Conservation (phyloP, 2,113 vertebrate species). For the Phylloscopus whistleri region DNA sequence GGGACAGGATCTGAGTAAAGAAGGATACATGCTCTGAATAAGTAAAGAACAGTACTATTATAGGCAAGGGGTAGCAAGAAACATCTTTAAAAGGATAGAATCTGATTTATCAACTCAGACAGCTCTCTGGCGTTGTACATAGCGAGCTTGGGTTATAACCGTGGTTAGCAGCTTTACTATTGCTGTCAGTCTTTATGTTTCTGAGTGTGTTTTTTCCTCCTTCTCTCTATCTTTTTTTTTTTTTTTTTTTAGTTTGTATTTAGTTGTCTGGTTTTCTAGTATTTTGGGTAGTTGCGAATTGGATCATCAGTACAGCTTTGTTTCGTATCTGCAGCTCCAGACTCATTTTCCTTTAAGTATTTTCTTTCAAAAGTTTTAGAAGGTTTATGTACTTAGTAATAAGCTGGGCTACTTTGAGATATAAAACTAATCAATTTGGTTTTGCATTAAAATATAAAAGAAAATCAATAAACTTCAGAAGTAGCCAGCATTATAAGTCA, state of each 20-base stretch:
- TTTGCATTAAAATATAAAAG: neutral
- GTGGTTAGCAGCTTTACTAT: neutral
- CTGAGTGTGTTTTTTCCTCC: neutral
- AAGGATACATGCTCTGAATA: constrained; percentile 58
- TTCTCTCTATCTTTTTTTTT: fast-evolving
- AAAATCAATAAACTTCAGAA: neutral
- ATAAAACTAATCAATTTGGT: neutral
- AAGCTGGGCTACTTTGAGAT: neutral
- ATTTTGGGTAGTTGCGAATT: neutral
- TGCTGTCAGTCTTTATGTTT: neutral
- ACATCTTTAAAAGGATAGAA: neutral
- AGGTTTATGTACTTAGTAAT: neutral
- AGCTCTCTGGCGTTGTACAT: neutral
- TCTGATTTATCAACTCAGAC: constrained; percentile 40
- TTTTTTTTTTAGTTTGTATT: neutral
- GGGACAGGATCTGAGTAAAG: constrained; percentile 55
- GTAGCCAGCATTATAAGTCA: neutral
- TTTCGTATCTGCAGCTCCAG: neutral
- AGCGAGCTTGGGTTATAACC: neutral
- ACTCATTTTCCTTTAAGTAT: neutral
- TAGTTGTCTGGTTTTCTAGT: neutral
- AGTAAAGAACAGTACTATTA: constrained; percentile 45
- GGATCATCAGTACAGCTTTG: neutral
- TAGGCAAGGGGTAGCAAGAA: constrained; percentile 6
- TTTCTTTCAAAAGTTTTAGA: neutral